Evolutionary conservation across 2,797 vertebrate species (phyloP).

Genomic region (Periophthalmus magnuspinnatus): DNA sequence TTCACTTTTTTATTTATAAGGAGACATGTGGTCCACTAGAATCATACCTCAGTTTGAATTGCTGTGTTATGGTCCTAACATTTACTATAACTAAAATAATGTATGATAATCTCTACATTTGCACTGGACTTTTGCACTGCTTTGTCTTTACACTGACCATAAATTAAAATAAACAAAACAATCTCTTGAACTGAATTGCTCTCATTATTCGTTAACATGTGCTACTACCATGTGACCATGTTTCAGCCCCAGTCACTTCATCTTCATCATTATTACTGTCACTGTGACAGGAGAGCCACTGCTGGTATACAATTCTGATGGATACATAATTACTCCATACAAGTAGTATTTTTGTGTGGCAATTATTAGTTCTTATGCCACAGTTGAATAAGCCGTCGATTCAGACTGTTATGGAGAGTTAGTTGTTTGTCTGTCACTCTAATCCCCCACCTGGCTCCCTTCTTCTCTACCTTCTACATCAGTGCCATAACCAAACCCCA

Average conservation of each 20-base stretch:
- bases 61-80: slow-evolving; percentile 26
- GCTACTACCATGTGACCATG: background rate
- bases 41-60: slow-evolving; percentile 23
- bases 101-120: slow-evolving; percentile 10
- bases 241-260: background rate
- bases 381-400: background rate
- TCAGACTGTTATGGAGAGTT: slow-evolving; percentile 5
- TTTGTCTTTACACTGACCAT: slow-evolving; percentile 30
- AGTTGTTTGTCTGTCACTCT: slow-evolving; percentile 19
- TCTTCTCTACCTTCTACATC: slow-evolving; percentile 28
- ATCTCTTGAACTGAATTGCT: background rate
- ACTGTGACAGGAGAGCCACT: slow-evolving; percentile 33
- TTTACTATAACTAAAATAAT: slow-evolving; percentile 35
- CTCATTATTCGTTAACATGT: background rate
- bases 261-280: slow-evolving; percentile 2
- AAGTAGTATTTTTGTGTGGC: background rate
- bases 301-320: background rate
- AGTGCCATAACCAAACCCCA: slow-evolving; percentile 68
- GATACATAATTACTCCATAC: background rate
- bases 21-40: background rate
- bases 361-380: background rate
- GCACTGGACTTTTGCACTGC: slow-evolving; percentile 15
- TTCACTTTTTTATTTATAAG: background rate
- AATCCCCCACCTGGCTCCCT: slow-evolving; percentile 33
- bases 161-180: slow-evolving; percentile 45